A percentile compares a stretch with the other conserved stretches of the same genome.
Conservation (phyloP, 2,888 invertebrate genomes). For the Chymomyza procnemis region DNA sequence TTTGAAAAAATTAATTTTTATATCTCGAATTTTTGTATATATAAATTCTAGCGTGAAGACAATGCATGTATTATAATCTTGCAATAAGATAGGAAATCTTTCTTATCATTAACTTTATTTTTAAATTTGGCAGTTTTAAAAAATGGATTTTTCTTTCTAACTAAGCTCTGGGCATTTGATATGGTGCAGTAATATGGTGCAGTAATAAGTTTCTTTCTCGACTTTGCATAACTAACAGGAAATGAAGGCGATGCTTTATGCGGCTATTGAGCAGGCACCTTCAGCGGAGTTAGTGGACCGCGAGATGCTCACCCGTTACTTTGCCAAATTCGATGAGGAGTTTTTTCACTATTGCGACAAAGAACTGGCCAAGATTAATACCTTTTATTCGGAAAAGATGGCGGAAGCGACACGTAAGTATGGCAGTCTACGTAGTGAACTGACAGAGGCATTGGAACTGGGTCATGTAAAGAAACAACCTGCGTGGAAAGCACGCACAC, state of each 20-base stretch:
- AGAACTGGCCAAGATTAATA: slow-evolving; percentile 92
- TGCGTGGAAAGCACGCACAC: slow-evolving; percentile 77
- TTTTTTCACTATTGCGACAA: slow-evolving; percentile 92
- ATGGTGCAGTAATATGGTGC: too few species aligned
- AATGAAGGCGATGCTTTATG: slow-evolving; percentile 91
- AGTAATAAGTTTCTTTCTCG: neutral
- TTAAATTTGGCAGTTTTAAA: too few species aligned
- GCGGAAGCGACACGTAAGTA: slow-evolving; percentile 92
- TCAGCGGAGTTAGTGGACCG: slow-evolving; percentile 86
- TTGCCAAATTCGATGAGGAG: slow-evolving; percentile 89
- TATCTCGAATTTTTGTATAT: too few species aligned
- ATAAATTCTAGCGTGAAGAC: too few species aligned
- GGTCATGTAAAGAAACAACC: slow-evolving; percentile 77
- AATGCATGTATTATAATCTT: too few species aligned
- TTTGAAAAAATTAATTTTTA: too few species aligned
- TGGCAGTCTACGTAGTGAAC: slow-evolving; percentile 85
- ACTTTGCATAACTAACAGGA: slow-evolving; percentile 80
- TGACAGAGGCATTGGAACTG: slow-evolving; percentile 80
- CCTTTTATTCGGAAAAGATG: slow-evolving; percentile 93
- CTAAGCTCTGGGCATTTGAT: too few species aligned
- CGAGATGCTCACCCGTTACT: slow-evolving; percentile 85
- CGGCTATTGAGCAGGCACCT: slow-evolving; percentile 87
- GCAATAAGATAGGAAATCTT: too few species aligned
- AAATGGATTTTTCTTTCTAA: too few species aligned
- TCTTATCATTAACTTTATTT: too few species aligned